Base-by-base conservation (phyloP, 30 jellyfish, hydroid and myxozoan species). In the Sanderia malayensis region DNA sequence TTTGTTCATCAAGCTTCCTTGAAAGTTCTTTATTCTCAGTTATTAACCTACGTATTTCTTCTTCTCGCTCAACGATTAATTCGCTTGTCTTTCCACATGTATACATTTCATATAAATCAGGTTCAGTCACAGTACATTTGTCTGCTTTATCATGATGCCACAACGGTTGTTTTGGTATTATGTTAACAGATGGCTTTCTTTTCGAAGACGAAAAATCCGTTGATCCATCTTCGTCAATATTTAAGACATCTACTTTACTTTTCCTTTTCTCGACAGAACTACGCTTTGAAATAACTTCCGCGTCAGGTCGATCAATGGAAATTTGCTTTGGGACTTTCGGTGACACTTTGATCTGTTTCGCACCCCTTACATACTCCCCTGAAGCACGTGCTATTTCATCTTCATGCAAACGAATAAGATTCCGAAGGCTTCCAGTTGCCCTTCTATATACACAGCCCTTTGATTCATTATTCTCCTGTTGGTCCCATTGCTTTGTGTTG, bases 331-430 rank as follows among this genome's bases (percentile, higher is more conserved):
- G 2, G 0, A 46, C 79, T 15, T 76, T 77, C 17, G 32, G 79
- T 1, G 58, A 74, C 59, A 61, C 62, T 2, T 70, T 69, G 44
- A 70, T 29, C 28, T 76, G 61, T 21, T 66, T 71, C 55, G 1
- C 28, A 1, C 31, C 75, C 27, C 58, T 62, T 47, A 33, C 61
- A 8, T 80, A 49, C 7, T 49, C 75, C 7, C 95, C 95, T 3
- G 97, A 83, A 7, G 90, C 97, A n/a, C 97, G 83, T 0, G 95
- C 97, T 24, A 90, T 90, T 63, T 81, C 95, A 6, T 82, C 88
- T 49, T 90, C 97, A 76, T 90, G 97, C 32, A 90, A 45, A 3
- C 86, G 53, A 11, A 90, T 90, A 19, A 90, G 64, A 46, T 90
- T 85, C 59, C 76, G 80, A 29, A 90, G 74, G 15, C 95, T 79